These are phyloP conservation scores for Sebastes flavidus DNA, from an alignment of 2,797 vertebrate genomes.

Conservation along the genomic window DNA sequence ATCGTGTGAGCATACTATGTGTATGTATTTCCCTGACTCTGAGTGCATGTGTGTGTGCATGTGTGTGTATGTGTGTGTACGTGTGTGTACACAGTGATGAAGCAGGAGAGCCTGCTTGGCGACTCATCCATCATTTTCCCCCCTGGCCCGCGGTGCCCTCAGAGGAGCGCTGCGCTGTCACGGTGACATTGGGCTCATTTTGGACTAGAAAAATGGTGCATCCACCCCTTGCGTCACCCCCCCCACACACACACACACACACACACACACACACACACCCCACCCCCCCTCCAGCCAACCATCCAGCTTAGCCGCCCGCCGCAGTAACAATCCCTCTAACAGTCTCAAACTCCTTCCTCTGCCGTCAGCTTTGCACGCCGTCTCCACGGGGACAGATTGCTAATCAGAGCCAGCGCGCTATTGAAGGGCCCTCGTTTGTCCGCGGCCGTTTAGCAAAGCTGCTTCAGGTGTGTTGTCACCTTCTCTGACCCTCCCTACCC, in stretches of 20 bases:
- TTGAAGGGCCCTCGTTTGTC: constrained; percentile 51
- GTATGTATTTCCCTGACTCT: constrained; percentile 35
- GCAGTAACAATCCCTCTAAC: constrained; percentile 60
- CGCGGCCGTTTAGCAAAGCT: constrained; percentile 8
- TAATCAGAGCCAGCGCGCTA: constrained; percentile 54
- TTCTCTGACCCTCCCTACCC: constrained; percentile 22
- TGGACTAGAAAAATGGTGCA: constrained; percentile 76
- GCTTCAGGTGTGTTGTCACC: constrained; percentile 42
- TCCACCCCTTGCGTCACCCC: constrained; percentile 27
- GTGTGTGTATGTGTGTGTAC: background rate
- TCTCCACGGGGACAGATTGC: constrained; percentile 46
- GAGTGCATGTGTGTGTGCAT: background rate
- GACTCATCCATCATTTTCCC: constrained; percentile 77
- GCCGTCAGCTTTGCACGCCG: constrained; percentile 15
- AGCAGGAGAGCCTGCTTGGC: constrained; percentile 67
- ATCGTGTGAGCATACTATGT: constrained; percentile 23
- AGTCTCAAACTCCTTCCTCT: constrained; percentile 31
- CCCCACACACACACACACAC: background rate
- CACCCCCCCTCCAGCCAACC: background rate
- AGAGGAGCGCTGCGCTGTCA: constrained; percentile 71
- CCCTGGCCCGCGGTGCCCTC: constrained; percentile 69
- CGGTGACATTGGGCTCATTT: constrained; percentile 80
- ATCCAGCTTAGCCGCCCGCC: constrained; percentile 37
- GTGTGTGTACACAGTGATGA: constrained; percentile 48
- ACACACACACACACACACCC: background rate